These are phyloP conservation scores for Ptilodon capucinus DNA, from an alignment of 2,888 invertebrate species.

Conservation along the genomic window DNA sequence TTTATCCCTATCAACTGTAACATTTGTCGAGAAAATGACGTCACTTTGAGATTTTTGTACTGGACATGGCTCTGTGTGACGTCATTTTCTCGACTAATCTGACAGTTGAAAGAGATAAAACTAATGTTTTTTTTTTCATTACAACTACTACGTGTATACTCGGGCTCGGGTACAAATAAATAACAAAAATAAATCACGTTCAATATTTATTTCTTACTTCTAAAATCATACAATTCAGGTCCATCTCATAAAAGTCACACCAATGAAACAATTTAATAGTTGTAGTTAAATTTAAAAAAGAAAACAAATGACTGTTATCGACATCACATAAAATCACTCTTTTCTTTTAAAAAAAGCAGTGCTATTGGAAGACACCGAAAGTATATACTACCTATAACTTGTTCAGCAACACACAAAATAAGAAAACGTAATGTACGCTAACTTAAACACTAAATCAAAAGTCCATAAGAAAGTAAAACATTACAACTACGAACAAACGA, in stretches of 20 bases:
- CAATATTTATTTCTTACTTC: constrained; percentile 76
- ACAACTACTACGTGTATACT: too few relatives aligned
- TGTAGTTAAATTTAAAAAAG: constrained; percentile 50
- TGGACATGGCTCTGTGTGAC: too few relatives aligned
- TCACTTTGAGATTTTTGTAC: too few relatives aligned
- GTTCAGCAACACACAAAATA: constrained; percentile 43
- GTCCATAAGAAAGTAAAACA: constrained; percentile 22
- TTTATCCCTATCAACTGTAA: too few relatives aligned
- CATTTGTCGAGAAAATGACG: too few relatives aligned
- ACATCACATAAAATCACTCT: constrained; percentile 56
- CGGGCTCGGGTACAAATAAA: constrained; percentile 9
- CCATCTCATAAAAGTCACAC: constrained; percentile 70
- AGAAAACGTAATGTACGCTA: constrained; percentile 36
- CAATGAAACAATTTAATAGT: constrained; percentile 61
- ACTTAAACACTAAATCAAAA: constrained; percentile 37
- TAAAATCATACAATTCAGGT: constrained; percentile 75
- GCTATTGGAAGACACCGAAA: constrained; percentile 75
- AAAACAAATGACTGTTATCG: constrained; percentile 65
- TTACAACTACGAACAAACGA: constrained; percentile 17
- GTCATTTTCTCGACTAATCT: too few relatives aligned
- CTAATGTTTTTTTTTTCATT: too few relatives aligned
- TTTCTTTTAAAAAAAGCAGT: constrained; percentile 49
- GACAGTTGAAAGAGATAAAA: too few relatives aligned
- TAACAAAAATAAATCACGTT: constrained; percentile 48
- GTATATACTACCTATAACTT: constrained; percentile 33